These are phyloP conservation scores for Rhogogaster chlorosoma DNA, from an alignment of 2,888 invertebrate genomes.

Conservation along the genomic window DNA sequence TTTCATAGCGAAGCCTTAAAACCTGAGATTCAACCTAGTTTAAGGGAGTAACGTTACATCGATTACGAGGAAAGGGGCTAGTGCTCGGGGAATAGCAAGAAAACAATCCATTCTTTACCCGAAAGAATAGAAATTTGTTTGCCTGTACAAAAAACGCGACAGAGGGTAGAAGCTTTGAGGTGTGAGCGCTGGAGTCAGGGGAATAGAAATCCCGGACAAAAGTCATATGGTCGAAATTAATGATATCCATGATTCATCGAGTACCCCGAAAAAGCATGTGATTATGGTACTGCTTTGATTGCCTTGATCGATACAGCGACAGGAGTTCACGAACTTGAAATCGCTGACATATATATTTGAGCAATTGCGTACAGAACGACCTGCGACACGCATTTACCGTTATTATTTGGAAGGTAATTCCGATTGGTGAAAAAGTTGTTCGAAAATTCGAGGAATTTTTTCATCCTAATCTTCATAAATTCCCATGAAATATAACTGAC, in stretches of 20 bases:
- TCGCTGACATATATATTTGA: background rate
- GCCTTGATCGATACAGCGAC: background rate
- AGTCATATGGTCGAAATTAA: background rate
- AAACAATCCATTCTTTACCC: constrained; percentile 33
- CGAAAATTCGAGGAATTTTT: background rate
- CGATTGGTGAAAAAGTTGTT: background rate
- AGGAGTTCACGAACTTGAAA: background rate
- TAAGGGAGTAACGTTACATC: constrained; percentile 15
- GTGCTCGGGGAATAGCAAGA: constrained; percentile 5
- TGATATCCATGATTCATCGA: constrained; percentile 13
- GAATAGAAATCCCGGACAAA: constrained; percentile 15
- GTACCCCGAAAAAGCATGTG: background rate
- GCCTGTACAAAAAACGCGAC: background rate
- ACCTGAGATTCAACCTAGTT: constrained; percentile 29
- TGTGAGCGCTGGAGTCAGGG: background rate
- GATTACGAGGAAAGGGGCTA: background rate
- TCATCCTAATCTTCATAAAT: background rate
- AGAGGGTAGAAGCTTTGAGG: background rate
- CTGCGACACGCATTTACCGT: background rate
- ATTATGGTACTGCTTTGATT: background rate
- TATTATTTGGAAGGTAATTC: too few relatives aligned
- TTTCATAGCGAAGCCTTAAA: constrained; percentile 42
- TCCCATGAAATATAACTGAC: background rate
- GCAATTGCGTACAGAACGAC: background rate
- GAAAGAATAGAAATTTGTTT: constrained; percentile 22